Conservation (phyloP, 1,140 invertebrate species). For the Pectinophora gossypiella region DNA sequence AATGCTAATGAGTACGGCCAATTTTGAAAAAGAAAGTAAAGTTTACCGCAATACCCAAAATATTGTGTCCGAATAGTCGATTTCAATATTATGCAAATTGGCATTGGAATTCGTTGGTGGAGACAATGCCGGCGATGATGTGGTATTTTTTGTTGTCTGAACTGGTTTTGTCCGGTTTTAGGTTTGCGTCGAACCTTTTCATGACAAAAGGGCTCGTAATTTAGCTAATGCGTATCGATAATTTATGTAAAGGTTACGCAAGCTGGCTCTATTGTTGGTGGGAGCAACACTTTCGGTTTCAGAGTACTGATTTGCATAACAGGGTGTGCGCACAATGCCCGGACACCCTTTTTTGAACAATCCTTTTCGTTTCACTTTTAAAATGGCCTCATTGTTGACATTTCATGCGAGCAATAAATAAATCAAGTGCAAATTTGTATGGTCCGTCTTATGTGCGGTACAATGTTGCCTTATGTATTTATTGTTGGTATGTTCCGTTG, state of each 20-base stretch:
- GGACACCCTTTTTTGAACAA: conserved; percentile 57
- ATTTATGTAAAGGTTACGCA: conserved; percentile 68
- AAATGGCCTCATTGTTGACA: conserved; percentile 65
- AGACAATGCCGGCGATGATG: conserved; percentile 41
- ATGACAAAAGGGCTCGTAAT: conserved; percentile 47
- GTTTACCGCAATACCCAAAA: conserved; percentile 63
- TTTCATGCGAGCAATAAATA: conserved; percentile 69
- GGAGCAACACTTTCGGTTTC: conserved; percentile 65
- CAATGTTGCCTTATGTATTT: conserved; percentile 33
- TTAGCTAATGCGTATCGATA: conserved; percentile 64
- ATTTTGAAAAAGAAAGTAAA: conserved; percentile 45
- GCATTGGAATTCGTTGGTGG: conserved; percentile 26
- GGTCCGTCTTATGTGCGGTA: conserved; percentile 38
- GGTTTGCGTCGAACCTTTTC: conserved; percentile 18
- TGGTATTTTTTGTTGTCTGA: conserved; percentile 35
- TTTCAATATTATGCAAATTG: conserved; percentile 57
- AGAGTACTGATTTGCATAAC: conserved; percentile 71
- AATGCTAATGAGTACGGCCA: conserved; percentile 13
- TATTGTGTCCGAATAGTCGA: conserved; percentile 48
- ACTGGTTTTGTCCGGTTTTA: conserved; percentile 42
- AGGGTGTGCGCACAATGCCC: conserved; percentile 50
- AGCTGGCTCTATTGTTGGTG: conserved; percentile 35
- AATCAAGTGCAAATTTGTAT: conserved; percentile 62
- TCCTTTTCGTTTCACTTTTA: conserved; percentile 71
- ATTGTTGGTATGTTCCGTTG: too few species aligned